Base-by-base conservation (phyloP, 2,888 invertebrate genomes). In the Zhuqinia jingwanae region DNA sequence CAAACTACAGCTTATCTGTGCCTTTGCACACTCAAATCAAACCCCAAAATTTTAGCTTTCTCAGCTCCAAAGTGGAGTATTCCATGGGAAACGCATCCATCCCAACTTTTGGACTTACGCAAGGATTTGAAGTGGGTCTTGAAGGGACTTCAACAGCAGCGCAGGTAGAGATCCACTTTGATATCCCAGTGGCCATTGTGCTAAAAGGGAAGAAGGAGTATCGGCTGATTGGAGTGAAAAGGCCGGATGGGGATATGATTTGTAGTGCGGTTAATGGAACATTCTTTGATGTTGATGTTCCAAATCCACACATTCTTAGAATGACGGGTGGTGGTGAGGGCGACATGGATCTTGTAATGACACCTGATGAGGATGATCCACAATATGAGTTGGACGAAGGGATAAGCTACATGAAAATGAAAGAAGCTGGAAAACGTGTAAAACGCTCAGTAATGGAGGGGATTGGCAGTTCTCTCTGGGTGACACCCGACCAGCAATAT, bases 71-170 rank as follows among this genome's bases (percentile, higher is more conserved):
- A 56, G 65, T 76, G 13, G 76, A 79, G 27, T 63, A 85, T 50
- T 27, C 25, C 15, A 2, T 20, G 2, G 42, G 75, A 76, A 79
- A 87, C n/a, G 17, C 27, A 6, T 76, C 63, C 63, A 47, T 79
- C 56, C 68, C 63, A 6, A 76, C 68, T 11, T 83, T 76, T 42
- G 83, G 83, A 13, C 30, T 77, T 42, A 50, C 68, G 1, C 76
- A 80, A 53, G 58, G 30, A 13, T 70, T 83, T 22, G 56, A 89
- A 81, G 63, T 89, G 10, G 78, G 60, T 6, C 22, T 89, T 8
- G 47, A 85, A 3, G 89, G 89, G 8, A 70, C 85, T n/a, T 78
- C 87, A 15, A 83, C 85, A 2, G 87, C 87, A 6, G 58, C 77
- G 13, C 47, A 42, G n/a, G 47, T 88, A 5, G 56, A 73, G 11